phyloP scores from a whole-genome alignment of 2,888 invertebrate genomes.

The Leptinotarsa haldemani region DNA sequence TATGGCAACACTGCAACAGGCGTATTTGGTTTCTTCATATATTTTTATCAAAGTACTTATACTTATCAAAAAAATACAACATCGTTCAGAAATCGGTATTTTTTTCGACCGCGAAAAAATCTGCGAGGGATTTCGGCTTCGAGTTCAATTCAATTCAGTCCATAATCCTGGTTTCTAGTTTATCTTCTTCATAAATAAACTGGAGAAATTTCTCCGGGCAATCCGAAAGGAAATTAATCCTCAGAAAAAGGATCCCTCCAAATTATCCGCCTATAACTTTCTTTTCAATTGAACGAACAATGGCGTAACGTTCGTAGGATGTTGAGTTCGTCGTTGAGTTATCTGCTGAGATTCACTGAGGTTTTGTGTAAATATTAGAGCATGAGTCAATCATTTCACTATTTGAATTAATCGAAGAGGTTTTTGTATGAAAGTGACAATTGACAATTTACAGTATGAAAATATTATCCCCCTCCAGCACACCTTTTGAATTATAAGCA shows the following conservation, averaged over 20 bases:
- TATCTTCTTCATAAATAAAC: background rate
- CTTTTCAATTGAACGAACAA: background rate
- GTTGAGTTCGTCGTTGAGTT: background rate
- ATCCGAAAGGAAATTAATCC: conserved; percentile 4
- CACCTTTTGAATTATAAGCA: too few species aligned
- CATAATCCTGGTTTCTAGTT: background rate
- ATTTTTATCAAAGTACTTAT: too few species aligned
- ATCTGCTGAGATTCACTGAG: background rate
- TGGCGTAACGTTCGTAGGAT: background rate
- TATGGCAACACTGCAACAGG: too few species aligned
- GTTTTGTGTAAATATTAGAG: too few species aligned
- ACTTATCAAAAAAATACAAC: too few species aligned
- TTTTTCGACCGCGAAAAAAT: background rate
- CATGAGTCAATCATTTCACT: too few species aligned
- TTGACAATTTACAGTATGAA: too few species aligned
- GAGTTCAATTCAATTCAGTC: background rate
- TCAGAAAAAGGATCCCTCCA: background rate
- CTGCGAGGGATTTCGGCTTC: background rate
- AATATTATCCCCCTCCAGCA: too few species aligned
- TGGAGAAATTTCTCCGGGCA: background rate
- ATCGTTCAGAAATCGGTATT: too few species aligned
- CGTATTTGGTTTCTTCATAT: too few species aligned
- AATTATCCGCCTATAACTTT: conserved; percentile 8
- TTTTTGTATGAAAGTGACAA: too few species aligned
- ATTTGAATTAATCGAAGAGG: too few species aligned